Base-by-base conservation (phyloP, 2,797 vertebrate genomes). In the Acrossocheilus fasciatus region DNA sequence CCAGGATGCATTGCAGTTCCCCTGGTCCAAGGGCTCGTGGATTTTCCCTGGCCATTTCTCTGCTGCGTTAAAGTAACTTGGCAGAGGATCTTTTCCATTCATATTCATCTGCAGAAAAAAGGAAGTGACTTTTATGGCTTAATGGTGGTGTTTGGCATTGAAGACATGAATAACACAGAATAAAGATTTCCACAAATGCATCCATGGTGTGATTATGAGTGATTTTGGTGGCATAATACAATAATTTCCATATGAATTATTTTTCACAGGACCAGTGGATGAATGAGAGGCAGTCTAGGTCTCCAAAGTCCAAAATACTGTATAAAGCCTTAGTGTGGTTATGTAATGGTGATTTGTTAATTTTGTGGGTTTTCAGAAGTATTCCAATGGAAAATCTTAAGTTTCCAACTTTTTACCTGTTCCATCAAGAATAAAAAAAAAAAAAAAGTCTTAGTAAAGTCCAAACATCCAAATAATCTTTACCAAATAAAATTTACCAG, bases 1-100 rank as follows among this genome's bases (percentile, higher is more conserved):
- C 98, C 98, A 99, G 83, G 98, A 99, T 0, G 98, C 98, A 0
- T 97, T 97, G 17, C 98, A 99, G 94, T 99, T 98, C 45, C 98
- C 98, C 93, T 99, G 98, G 92, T 99, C 98, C 66, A 99, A 92
- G 0, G 98, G 98, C 72, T 97, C 96, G 0, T 99, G 98, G 90
- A 99, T 98, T 95, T 98, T 95, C 73, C 97, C 97, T 0, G 97
- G 96, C 98, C 98, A 99, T 86, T 99, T 99, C 0, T 96, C 89
- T 0, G 93, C 95, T 2, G 98, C 97, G 0, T 96, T 97, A 15
- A 99, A 99, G 92, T 96, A 89, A 0, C 50, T 85, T 0, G 98
- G 98, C 89, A 98, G 92, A 12, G 90, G 89, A 14, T 97, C 95
- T 0, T 91, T 95, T 83, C 95, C 93, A 73, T 95, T 95, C 96